Evolutionary conservation across 2,797 vertebrate genomes (phyloP).

Genomic region (Xenopus petersii): DNA sequence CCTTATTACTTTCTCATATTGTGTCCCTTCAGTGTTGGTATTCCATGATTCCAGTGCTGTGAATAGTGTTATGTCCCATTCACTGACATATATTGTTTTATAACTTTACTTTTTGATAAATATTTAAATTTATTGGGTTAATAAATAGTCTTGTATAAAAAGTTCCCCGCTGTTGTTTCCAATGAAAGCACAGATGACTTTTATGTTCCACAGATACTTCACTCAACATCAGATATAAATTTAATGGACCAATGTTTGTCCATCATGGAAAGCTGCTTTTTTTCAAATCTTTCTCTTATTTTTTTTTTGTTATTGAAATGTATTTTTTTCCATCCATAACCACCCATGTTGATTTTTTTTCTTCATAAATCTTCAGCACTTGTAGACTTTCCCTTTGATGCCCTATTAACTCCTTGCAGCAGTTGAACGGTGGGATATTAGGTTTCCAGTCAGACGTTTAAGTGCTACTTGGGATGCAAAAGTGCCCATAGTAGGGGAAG

Average conservation of each 20-base stretch:
- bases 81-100: too few relatives aligned
- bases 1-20: not conserved
- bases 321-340: not conserved
- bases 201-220: too few relatives aligned
- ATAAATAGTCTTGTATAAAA: too few relatives aligned
- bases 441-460: not conserved
- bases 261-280: not conserved
- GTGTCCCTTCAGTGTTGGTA: not conserved
- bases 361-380: not conserved
- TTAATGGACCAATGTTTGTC: not conserved
- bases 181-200: too few relatives aligned
- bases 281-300: too few relatives aligned
- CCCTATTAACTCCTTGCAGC: not conserved
- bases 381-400: not conserved
- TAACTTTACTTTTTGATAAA: too few relatives aligned
- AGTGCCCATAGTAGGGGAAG: conserved; percentile 1
- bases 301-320: too few relatives aligned
- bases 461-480: not conserved
- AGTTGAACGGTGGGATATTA: not conserved
- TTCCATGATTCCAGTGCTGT: not conserved
- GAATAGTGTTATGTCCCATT: too few relatives aligned
- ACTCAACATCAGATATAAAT: not conserved
- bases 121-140: too few relatives aligned
- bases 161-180: too few relatives aligned
- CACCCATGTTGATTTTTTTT: not conserved